A percentile compares a stretch with the other conserved stretches of the same genome.
Conservation (phyloP, 2,797 vertebrate genomes). For the Tarsius wallacei region DNA sequence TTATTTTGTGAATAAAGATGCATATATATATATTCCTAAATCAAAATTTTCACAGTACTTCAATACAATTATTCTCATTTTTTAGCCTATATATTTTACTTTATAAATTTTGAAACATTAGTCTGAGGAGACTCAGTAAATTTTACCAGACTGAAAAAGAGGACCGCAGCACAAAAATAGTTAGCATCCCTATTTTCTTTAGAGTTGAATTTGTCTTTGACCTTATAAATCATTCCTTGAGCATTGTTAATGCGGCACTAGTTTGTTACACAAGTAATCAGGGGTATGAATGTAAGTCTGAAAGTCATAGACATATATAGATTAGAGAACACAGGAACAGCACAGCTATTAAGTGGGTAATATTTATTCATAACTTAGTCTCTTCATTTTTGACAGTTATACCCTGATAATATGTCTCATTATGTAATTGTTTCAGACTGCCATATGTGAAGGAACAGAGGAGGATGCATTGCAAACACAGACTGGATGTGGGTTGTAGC, state of each 20-base stretch:
- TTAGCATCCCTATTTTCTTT: not conserved
- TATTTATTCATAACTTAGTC: constrained; percentile 66
- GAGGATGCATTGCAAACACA: constrained; percentile 57
- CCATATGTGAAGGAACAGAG: constrained; percentile 80
- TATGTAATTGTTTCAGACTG: constrained; percentile 81
- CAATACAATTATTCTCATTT: not conserved
- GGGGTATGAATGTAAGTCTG: not conserved
- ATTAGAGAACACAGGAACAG: not conserved
- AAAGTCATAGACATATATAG: not conserved
- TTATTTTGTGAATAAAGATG: constrained; percentile 4
- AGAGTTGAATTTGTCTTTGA: not conserved
- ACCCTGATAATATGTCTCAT: constrained; percentile 71
- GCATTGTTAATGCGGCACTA: not conserved
- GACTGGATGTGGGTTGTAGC: constrained; percentile 70
- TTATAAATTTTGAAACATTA: constrained; percentile 13
- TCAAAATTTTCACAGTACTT: not conserved
- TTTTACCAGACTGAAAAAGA: not conserved
- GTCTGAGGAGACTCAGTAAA: not conserved
- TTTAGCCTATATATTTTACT: not conserved
- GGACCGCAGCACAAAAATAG: not conserved
- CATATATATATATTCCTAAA: not conserved
- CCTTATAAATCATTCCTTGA: not conserved
- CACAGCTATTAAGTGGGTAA: constrained; percentile 49
- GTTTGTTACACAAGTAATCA: constrained; percentile 13
- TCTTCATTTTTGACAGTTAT: constrained; percentile 79